Percentiles rank a stretch among this genome's conserved stretches.
Evolutionary conservation across 2,888 invertebrate genomes (phyloP).

Genomic region (Xestobium rufovillosum): DNA sequence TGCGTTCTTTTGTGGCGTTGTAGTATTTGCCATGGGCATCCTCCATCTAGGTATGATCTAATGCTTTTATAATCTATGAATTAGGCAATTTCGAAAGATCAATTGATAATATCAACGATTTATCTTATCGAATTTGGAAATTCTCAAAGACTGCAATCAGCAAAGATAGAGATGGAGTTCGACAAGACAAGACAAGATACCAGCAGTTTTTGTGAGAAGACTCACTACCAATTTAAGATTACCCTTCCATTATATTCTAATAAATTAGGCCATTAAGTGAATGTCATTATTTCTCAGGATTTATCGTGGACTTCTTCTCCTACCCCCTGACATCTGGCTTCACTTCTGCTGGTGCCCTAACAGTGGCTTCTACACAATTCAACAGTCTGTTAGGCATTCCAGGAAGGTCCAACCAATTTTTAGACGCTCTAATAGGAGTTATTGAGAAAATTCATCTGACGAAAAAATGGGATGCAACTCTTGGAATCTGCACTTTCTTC

Average conservation of each 20-base stretch:
- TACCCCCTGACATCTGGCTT: slow-evolving; percentile 79
- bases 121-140: too few relatives aligned
- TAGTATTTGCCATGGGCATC: slow-evolving; percentile 63
- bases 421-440: slow-evolving; percentile 55
- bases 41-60: slow-evolving; percentile 58
- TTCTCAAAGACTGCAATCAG: too few relatives aligned
- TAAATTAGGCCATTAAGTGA: too few relatives aligned
- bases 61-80: too few relatives aligned
- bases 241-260: too few relatives aligned
- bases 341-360: slow-evolving; percentile 77
- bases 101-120: too few relatives aligned
- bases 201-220: too few relatives aligned
- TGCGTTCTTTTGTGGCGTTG: slow-evolving; percentile 65
- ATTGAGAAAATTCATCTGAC: slow-evolving; percentile 55
- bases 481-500: slow-evolving; percentile 58
- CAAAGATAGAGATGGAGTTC: too few relatives aligned
- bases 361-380: slow-evolving; percentile 73
- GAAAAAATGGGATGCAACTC: slow-evolving; percentile 56
- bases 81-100: too few relatives aligned
- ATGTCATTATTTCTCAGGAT: slow-evolving; percentile 57
- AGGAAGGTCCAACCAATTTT: slow-evolving; percentile 57
- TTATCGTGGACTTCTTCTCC: slow-evolving; percentile 78
- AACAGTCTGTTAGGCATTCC: slow-evolving; percentile 63
- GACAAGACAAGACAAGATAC: too few relatives aligned
- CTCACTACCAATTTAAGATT: too few relatives aligned